Conservation (phyloP, 1,140 invertebrate species). For the Rhopalosiphum maidis region DNA sequence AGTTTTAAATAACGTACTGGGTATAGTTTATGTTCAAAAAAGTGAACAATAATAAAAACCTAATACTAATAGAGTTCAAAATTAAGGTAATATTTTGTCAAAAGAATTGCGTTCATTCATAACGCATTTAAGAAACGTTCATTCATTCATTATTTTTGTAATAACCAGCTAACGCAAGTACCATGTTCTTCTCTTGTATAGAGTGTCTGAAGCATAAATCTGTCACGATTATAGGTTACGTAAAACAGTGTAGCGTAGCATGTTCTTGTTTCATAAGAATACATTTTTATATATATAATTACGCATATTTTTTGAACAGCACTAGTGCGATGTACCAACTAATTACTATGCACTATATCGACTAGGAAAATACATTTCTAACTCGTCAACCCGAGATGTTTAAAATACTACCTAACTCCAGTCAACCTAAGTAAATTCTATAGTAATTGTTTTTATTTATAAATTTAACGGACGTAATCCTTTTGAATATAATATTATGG, state of each 20-base stretch:
- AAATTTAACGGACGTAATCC: too few relatives aligned
- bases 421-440: neutral
- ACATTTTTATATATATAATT: neutral
- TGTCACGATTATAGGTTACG: neutral
- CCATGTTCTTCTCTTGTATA: neutral
- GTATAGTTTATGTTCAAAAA: too few relatives aligned
- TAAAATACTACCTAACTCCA: neutral
- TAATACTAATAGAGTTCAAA: neutral
- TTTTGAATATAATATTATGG: too few relatives aligned
- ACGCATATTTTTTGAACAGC: neutral
- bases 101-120: neutral
- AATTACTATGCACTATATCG: neutral
- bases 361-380: neutral
- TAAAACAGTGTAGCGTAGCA: neutral
- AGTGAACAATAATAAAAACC: neutral
- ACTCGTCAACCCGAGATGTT: neutral
- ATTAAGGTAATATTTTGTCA: neutral
- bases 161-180: neutral
- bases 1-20: too few relatives aligned
- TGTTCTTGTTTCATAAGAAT: neutral
- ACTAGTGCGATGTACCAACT: neutral
- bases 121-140: neutral
- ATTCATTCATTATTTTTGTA: neutral
- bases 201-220: neutral
- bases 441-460: neutral